These are phyloP conservation scores for Athetis lepigone DNA, from an alignment of 2,888 invertebrate species.

Conservation along the genomic window DNA sequence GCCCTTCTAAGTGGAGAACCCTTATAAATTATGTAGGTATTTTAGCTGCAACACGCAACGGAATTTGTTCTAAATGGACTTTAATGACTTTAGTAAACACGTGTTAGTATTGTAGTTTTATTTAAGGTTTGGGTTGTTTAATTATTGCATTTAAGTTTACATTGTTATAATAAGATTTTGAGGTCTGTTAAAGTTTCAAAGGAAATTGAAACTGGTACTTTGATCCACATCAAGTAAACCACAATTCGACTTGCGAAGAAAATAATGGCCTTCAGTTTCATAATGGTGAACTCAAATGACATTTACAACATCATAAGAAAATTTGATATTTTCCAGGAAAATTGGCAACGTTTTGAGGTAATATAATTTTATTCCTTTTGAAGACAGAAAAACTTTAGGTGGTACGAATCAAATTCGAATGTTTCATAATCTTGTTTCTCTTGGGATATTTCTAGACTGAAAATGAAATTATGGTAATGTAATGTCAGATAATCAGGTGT, in stretches of 20 bases:
- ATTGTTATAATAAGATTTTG: too few relatives aligned
- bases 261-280: neutral
- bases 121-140: neutral
- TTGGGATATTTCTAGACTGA: slow-evolving; percentile 24
- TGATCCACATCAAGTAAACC: neutral
- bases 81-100: slow-evolving; percentile 17
- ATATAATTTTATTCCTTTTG: slow-evolving; percentile 33
- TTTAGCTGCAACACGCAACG: slow-evolving; percentile 23
- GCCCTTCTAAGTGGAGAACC: slow-evolving; percentile 37
- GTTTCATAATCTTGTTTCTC: slow-evolving; percentile 33
- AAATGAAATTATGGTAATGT: slow-evolving; percentile 35
- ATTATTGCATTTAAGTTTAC: neutral
- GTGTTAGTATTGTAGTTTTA: neutral
- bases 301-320: slow-evolving; percentile 19
- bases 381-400: slow-evolving; percentile 32
- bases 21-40: slow-evolving; percentile 56
- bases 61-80: slow-evolving; percentile 22
- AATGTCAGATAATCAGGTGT: slow-evolving; percentile 34
- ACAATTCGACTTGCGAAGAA: neutral
- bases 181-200: neutral
- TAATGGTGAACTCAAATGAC: slow-evolving; percentile 14
- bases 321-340: slow-evolving; percentile 12
- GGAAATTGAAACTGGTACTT: neutral
- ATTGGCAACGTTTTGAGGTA: slow-evolving; percentile 29
- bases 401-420: slow-evolving; percentile 29